Base-by-base conservation (phyloP, 2,797 vertebrate genomes). In the Novumbra hubbsi region DNA sequence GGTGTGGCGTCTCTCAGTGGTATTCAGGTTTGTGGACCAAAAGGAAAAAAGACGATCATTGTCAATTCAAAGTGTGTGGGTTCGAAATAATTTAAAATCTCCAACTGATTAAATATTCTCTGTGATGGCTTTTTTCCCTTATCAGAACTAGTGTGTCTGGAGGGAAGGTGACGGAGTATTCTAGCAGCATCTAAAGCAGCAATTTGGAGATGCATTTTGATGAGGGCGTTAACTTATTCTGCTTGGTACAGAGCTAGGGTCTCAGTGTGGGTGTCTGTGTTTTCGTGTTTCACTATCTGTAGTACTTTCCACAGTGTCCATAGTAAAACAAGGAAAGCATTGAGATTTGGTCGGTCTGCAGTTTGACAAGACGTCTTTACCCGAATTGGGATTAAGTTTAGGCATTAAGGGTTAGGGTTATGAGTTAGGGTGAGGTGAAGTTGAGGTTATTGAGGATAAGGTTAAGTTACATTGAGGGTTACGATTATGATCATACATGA, bases 1-100 rank as follows among this genome's bases (percentile, higher is more conserved):
- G 97, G 97, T 0, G 96, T 98, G 5, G 96, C 97, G 0, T 98
- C 97, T 0, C 95, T 98, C 75, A 95, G 94, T 0, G 96, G 96
- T 74, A 97, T 98, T 84, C 97, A 98, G 95, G 97, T 97, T 85
- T n/a, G 85, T 73, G 30, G 14, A 12, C 11, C 12, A 17, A 12
- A 21, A 68, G 28, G 5, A 41, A 41, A 41, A 11, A 41, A 41
- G 41, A 27, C n/a, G 24, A 24, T 11, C 60, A 63, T 57, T 57
- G 52, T 21, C 52, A 21, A n/a, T 57, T 57, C 16, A 57, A 19
- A 52, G 5, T 57, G 41, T 45, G 41, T 14, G 11, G 9, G 11
- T 45, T 11, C 21, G 8, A 2, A 24, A 57, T 24, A 38, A 38
- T 38, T 38, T 15, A 57, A 9, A 38, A 38, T 38, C 8, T 15